A percentile compares a stretch with the other conserved stretches of the same genome.
phyloP scores from a whole-genome alignment of 2,888 invertebrate genomes.

The Phasia obesa region DNA sequence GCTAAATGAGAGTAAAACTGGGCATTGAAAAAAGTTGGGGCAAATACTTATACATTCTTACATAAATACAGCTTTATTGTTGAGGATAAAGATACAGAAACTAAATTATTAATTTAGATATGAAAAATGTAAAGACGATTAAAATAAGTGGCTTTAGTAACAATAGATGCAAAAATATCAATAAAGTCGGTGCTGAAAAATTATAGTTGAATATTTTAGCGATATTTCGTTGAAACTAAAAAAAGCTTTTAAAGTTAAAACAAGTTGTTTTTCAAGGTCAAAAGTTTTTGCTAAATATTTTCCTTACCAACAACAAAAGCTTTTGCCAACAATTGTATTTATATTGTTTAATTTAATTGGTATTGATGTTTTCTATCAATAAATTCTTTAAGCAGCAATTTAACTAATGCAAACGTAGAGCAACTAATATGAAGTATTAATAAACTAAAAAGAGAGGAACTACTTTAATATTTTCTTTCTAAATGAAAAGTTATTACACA shows the following conservation, averaged over 20 bases:
- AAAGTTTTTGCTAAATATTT: background rate
- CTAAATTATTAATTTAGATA: too few relatives aligned
- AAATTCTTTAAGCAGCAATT: conserved; percentile 77
- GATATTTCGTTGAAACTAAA: too few relatives aligned
- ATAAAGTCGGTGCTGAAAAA: too few relatives aligned
- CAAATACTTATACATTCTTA: too few relatives aligned
- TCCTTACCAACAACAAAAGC: background rate
- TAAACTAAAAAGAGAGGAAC: background rate
- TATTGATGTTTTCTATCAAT: conserved; percentile 81
- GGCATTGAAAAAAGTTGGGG: background rate
- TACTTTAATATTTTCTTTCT: background rate
- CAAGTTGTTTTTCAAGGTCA: background rate
- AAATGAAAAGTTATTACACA: too few relatives aligned
- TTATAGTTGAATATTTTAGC: too few relatives aligned
- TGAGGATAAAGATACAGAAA: background rate
- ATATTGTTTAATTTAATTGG: conserved; percentile 77
- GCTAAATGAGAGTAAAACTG: background rate
- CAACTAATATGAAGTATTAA: background rate
- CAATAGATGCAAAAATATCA: too few relatives aligned
- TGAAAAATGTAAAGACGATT: too few relatives aligned
- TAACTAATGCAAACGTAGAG: background rate
- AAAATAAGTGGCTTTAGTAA: too few relatives aligned
- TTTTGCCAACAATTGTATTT: background rate
- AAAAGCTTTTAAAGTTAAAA: background rate
- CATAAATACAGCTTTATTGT: background rate